These are phyloP conservation scores for Scortum barcoo DNA, from an alignment of 2,113 vertebrate genomes.

Conservation along the genomic window DNA sequence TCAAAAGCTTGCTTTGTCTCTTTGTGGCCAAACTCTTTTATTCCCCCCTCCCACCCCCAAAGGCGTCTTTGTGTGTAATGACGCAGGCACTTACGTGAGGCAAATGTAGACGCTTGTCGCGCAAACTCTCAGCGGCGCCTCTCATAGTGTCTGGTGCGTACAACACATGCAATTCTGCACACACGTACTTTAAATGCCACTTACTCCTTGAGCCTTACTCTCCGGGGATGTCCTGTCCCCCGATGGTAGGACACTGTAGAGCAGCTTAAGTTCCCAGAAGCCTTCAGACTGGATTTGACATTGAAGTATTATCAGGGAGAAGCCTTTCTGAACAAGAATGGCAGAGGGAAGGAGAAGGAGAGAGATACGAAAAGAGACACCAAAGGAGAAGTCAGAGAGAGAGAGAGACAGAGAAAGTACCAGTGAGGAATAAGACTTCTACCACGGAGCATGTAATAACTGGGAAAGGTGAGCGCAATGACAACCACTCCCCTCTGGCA, in stretches of 20 bases:
- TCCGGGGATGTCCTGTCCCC: conserved; percentile 46
- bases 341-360: conserved; percentile 38
- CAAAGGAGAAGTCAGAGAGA: conserved; percentile 27
- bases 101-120: conserved; percentile 57
- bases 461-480: conserved; percentile 75
- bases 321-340: conserved; percentile 46
- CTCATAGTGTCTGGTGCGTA: background rate
- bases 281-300: conserved; percentile 70
- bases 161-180: background rate
- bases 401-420: conserved; percentile 32
- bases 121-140: conserved; percentile 12
- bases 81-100: conserved; percentile 58
- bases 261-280: conserved; percentile 50
- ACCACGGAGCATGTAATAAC: conserved; percentile 64
- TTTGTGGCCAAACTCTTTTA: conserved; percentile 69
- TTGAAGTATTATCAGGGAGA: conserved; percentile 69
- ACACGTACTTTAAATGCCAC: conserved; percentile 26
- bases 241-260: conserved; percentile 29
- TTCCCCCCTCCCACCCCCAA: background rate
- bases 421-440: conserved; percentile 59
- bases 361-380: conserved; percentile 44
- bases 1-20: conserved; percentile 79
- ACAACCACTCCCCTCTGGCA: conserved; percentile 61
- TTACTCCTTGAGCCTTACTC: conserved; percentile 25
- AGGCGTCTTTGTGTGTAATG: conserved; percentile 63